Base-by-base conservation (phyloP, 2,113 vertebrate species). In the Lethenteron camtschaticum region DNA sequence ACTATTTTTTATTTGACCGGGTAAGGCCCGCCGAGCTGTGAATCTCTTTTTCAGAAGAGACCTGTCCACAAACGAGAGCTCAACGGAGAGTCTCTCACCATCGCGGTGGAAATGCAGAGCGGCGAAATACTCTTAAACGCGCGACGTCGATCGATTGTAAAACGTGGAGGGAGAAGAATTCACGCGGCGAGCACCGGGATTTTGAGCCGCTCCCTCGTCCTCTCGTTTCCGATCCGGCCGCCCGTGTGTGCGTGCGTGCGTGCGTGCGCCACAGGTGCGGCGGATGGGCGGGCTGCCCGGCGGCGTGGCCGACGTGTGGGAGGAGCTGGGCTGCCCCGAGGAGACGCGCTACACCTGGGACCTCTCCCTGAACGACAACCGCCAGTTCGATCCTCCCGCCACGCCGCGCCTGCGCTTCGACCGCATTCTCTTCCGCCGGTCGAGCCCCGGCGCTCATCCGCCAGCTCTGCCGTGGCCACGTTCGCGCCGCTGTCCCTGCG, bases 331-430 rank as follows among this genome's bases (percentile, higher is more conserved):
- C 57, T 85, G 82, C 41, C 86, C 85, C 63, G 81, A 86, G 24
- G 87, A 91, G 75, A 89, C 88, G 75, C 82, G 80, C 66, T 95
- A 91, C 75, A 99, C 94, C 0, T 99, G 92, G 94, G 94, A 99
- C 74, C 95, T 89, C 1, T 82, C 78, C 69, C 71, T 77, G 63
- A 99, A 99, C 75, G 84, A 69, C 74, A 96, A 95, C 75, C 83
- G 89, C 74, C 68, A 56, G 0, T 74, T 76, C 7, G 63, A 24
- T 66, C 10, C 9, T 24, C 9, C 12, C 0, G 85, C 79, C 16
- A 68, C 79, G 68, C 80, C 79, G 76, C 85, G 82, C 73, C 82
- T 81, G 69, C 87, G 94, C 63, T 99, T 99, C 68, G 94, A 99
- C 74, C 81, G 94, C 1, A 2, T 96, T 71, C 87, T 84, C 76